These are phyloP conservation scores for Daphoenositta chrysoptera DNA, from an alignment of 2,113 vertebrate genomes.

Conservation along the genomic window DNA sequence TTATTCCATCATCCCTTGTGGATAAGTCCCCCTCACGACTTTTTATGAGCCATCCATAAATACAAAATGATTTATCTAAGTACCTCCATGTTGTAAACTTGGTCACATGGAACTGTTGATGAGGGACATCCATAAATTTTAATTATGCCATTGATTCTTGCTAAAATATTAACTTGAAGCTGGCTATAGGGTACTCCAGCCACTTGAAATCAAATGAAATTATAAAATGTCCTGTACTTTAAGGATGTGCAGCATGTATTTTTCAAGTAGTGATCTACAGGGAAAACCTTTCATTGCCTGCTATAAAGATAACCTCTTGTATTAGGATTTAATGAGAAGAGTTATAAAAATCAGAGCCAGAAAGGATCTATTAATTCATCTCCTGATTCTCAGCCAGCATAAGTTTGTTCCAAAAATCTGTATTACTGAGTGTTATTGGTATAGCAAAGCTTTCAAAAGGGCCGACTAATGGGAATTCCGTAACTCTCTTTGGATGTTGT, in stretches of 20 bases:
- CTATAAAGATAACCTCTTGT: conserved; percentile 46
- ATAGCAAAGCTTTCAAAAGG: conserved; percentile 29
- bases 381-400: conserved; percentile 31
- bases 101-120: not conserved
- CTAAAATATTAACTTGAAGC: conserved; percentile 41
- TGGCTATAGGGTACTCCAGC: not conserved
- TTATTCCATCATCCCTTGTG: not conserved
- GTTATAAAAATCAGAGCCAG: conserved; percentile 44
- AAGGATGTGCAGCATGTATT: not conserved
- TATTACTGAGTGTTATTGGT: conserved; percentile 34
- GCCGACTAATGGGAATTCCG: not conserved
- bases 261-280: conserved; percentile 17
- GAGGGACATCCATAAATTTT: conserved; percentile 26
- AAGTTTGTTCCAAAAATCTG: conserved; percentile 17
- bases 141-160: conserved; percentile 39
- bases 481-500: not conserved
- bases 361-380: conserved; percentile 50
- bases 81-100: not conserved
- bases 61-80: conserved; percentile 1
- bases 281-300: conserved; percentile 34
- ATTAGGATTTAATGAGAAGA: conserved; percentile 13
- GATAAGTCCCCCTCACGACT: not conserved
- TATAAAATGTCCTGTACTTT: conserved; percentile 11
- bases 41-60: conserved; percentile 41
- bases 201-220: conserved; percentile 20